Base-by-base conservation (phyloP, 2,797 vertebrate species). In the Kryptopterus vitreolus region DNA sequence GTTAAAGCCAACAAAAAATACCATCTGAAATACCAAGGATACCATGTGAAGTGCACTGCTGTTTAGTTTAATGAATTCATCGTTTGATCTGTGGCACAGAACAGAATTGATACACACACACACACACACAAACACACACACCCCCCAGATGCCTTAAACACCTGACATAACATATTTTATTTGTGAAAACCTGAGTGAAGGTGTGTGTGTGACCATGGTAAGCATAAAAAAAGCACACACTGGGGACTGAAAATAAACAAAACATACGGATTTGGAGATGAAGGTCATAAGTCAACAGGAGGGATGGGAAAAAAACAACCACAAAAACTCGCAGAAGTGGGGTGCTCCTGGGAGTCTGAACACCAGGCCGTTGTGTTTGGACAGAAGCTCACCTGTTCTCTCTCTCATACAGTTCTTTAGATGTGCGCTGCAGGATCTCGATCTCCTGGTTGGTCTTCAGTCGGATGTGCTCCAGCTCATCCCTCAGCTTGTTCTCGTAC, bases 391-490 rank as follows among this genome's bases (percentile, higher is more conserved):
- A 87, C 85, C 98, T 96, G 93, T 99, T 99, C 91, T 99, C 98
- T 79, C 98, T 94, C 86, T 99, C 98, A 78, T 98, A 99, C 95
- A 98, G 96, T 92, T 99, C 98, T 89, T 92, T 96, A 74, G 96
- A 97, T 50, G 95, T 89, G 81, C 91, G 94, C 92, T 98, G 95
- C 87, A 99, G 94, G 74, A 92, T 95, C 59, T 98, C 95, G 0
- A 99, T 96, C 93, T 99, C 97, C 87, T 96, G 95, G 86, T 94
- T 92, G 68, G 97, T 99, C 93, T 96, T 98, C 79, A 96, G 46
- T 33, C 92, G 92, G 88, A 99, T 95, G 90, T 95, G 95, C 86
- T 98, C 98, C 87, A 99, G 83, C 87, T 99, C 97, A 58, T 96
- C 93, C 71, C 91, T 92, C 52, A 99, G 87, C 88, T 92, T 97